A percentile compares a stretch with the other conserved stretches of the same genome.
These are phyloP conservation scores for Aythya fuligula DNA, from an alignment of 2,797 vertebrate genomes.

Conservation along the genomic window DNA sequence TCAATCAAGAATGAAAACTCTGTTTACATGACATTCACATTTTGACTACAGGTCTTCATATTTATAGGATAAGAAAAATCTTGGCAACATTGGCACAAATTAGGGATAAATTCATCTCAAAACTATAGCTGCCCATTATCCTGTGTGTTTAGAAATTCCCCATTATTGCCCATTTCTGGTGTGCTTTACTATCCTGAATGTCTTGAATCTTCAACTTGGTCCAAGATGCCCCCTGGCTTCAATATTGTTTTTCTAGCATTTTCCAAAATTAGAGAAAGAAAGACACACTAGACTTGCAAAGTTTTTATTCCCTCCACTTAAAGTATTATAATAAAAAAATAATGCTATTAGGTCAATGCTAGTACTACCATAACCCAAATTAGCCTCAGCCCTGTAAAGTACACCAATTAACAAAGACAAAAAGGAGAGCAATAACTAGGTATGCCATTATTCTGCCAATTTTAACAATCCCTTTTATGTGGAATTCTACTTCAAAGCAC, in stretches of 20 bases:
- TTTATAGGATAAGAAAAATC: accelerated
- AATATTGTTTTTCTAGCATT: background rate
- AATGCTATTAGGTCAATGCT: background rate
- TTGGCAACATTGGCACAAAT: background rate
- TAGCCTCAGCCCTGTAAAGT: background rate
- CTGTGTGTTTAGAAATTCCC: background rate
- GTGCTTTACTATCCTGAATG: background rate
- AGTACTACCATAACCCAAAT: background rate
- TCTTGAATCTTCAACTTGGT: background rate
- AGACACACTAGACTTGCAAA: background rate
- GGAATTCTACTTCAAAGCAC: constrained; percentile 26
- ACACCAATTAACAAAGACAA: constrained; percentile 20
- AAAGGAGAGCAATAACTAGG: background rate
- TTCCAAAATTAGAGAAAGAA: background rate
- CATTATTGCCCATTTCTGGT: background rate
- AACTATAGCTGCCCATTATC: background rate
- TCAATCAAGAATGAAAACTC: background rate
- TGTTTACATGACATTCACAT: background rate
- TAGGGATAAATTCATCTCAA: background rate
- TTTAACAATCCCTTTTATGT: constrained; percentile 12
- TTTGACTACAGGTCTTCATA: background rate
- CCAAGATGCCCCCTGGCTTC: background rate
- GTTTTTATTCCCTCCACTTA: background rate
- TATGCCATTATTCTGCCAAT: constrained; percentile 11
- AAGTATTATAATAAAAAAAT: background rate